Conservation (phyloP, 2,797 vertebrate genomes). For the Darevskia mixta region DNA sequence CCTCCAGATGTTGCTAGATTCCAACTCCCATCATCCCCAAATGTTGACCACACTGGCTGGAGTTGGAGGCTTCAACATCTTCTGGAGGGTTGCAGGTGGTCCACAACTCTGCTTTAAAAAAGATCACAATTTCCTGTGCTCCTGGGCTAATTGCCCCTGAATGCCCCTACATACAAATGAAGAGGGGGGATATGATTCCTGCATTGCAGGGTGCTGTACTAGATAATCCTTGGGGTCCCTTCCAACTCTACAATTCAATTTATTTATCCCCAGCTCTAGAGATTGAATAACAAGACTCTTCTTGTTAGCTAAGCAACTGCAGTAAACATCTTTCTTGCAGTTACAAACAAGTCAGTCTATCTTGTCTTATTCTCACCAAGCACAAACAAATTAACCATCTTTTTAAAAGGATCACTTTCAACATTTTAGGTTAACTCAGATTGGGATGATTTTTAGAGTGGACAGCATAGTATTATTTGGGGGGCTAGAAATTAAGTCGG, state of each 20-base stretch:
- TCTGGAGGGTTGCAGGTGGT: neutral
- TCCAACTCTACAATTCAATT: no score
- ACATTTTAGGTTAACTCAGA: conserved; percentile 1
- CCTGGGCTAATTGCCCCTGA: neutral
- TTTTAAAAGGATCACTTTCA: neutral
- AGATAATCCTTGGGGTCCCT: no score
- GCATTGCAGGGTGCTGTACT: no score
- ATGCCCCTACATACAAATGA: neutral
- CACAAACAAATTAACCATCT: neutral
- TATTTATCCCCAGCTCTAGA: neutral
- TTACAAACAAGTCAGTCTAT: neutral
- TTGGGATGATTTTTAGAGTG: fast-evolving
- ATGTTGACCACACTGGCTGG: no score
- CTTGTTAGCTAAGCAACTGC: conserved; percentile 9
- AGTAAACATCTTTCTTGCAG: neutral
- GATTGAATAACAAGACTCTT: neutral
- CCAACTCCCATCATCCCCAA: no score
- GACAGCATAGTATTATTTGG: neutral
- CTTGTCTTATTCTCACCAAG: neutral
- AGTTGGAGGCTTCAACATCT: neutral
- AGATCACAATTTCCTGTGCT: neutral
- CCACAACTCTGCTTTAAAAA: neutral
- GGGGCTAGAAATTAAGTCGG: neutral
- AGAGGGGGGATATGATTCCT: neutral
- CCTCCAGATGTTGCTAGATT: no score